Evolutionary conservation across 2,797 vertebrate species (phyloP), one percentile per base, ranked within the genome.

Genomic region (Danio kyathit): DNA sequence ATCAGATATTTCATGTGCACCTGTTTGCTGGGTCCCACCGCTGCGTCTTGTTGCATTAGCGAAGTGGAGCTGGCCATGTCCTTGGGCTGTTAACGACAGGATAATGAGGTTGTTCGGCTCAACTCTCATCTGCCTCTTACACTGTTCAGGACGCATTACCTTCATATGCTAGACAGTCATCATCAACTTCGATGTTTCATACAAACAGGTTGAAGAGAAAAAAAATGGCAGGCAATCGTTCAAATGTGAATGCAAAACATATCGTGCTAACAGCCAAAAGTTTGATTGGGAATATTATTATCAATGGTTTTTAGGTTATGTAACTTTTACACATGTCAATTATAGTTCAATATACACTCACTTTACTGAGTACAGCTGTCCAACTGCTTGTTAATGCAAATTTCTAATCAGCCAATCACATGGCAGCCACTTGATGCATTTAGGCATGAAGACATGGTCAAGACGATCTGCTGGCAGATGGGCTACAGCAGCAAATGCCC

Each of bases 21-120:
- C 79, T 71, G 60, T 70, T 19, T 76, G 54, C 63, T 59, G 82
- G 46, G 49, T 60, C 60, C 76, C 74, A 46, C 61, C 5, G 29
- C 66, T 64, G 64, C 1, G 56, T 63, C 48, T 60, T 21, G 46
- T 41, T 10, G 14, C 76, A 81, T 65, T 84, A 79, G 75, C 17
- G 57, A 19, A 69, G 64, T 17, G 57, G n/a, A 71, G 59, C 80
- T 67, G 54, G 74, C 56, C 38, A 49, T 84, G 80, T 84, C 79
- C 81, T 84, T 87, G 75, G 85, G 83, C 84, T 64, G 69, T 83
- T 86, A 88, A 89, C 88, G 85, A 88, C 81, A 81, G 80, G 76
- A 88, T 89, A 92, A 91, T 89, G 85, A 91, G 86, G 46, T 69
- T 69, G 29, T 67, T 75, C 54, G 19, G 17, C 54, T 75, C 56